Evolutionary conservation across 1,140 invertebrate genomes (phyloP).

Genomic region (Sitodiplosis mosellana): DNA sequence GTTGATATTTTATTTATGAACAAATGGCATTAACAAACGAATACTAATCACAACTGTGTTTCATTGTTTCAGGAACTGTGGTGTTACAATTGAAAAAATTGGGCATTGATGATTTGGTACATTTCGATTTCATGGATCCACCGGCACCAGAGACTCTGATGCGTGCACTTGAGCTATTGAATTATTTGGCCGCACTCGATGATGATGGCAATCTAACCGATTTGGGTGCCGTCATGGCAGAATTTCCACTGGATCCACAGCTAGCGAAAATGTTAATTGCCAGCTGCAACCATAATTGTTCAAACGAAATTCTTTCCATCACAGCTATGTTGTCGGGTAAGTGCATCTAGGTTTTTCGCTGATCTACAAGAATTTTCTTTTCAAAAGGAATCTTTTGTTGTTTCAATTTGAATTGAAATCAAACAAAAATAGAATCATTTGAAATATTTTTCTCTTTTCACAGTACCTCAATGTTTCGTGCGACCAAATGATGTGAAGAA

Average conservation of each 20-base stretch:
- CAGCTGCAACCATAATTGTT: slow-evolving; percentile 92
- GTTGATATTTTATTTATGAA: background rate
- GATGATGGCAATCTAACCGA: slow-evolving; percentile 94
- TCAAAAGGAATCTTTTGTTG: no score
- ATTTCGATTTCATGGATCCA: slow-evolving; percentile 99
- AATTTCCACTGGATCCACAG: slow-evolving; percentile 98
- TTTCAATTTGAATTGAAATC: slow-evolving; percentile 7
- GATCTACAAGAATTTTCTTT: no score
- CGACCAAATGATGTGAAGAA: slow-evolving; percentile 98
- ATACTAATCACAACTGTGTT: no score
- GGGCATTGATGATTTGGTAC: slow-evolving; percentile 97
- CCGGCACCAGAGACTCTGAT: slow-evolving; percentile 99
- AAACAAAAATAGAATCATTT: slow-evolving; percentile 10
- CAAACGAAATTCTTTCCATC: slow-evolving; percentile 97
- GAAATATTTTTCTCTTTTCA: slow-evolving; percentile 15
- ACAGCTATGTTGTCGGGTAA: slow-evolving; percentile 98
- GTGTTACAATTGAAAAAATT: slow-evolving; percentile 97
- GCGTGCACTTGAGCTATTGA: slow-evolving; percentile 91
- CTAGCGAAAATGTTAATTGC: slow-evolving; percentile 98
- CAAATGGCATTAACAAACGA: background rate
- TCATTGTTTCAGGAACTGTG: slow-evolving; percentile 40
- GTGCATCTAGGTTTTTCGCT: slow-evolving; percentile 9
- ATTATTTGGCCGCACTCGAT: slow-evolving; percentile 78
- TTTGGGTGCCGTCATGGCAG: slow-evolving; percentile 96
- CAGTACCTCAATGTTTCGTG: slow-evolving; percentile 99